phyloP scores from a whole-genome alignment of 2,113 vertebrate species.

The Syngnathoides biaculeatus region DNA sequence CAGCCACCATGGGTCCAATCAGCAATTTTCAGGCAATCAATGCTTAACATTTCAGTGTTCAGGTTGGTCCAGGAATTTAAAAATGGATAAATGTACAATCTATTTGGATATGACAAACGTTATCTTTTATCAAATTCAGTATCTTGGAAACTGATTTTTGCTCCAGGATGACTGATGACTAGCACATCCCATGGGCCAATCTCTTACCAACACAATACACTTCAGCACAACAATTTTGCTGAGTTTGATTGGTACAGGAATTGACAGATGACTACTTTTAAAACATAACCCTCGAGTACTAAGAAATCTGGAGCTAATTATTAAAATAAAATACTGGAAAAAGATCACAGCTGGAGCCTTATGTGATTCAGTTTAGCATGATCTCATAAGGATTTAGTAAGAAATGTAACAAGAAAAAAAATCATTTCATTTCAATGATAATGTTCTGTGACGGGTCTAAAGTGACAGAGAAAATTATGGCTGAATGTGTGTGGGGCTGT shows the following conservation, averaged over 20 bases:
- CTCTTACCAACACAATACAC: slow-evolving; percentile 31
- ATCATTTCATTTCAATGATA: neutral
- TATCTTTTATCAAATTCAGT: slow-evolving; percentile 22
- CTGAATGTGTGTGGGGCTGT: neutral
- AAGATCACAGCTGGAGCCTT: neutral
- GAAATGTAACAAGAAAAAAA: neutral
- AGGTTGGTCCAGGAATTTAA: too few relatives aligned
- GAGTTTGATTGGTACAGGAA: slow-evolving; percentile 33
- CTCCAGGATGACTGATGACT: slow-evolving; percentile 53
- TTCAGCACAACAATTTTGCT: slow-evolving; percentile 55
- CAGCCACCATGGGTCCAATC: too few relatives aligned
- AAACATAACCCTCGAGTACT: too few relatives aligned
- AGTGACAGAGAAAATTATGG: slow-evolving; percentile 13
- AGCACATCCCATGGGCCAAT: slow-evolving; percentile 16
- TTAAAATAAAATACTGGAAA: neutral
- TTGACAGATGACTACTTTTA: too few relatives aligned
- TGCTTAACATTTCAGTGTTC: too few relatives aligned
- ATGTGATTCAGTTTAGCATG: slow-evolving; percentile 37
- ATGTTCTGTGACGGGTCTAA: slow-evolving; percentile 11
- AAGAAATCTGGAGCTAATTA: too few relatives aligned
- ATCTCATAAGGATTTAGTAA: slow-evolving; percentile 12
- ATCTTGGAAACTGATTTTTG: slow-evolving; percentile 25
- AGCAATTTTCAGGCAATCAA: too few relatives aligned
- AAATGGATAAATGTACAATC: too few relatives aligned
- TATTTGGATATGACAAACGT: slow-evolving; percentile 14